Conservation (phyloP, 2,113 vertebrate species). For the Mastomys natalensis region DNA sequence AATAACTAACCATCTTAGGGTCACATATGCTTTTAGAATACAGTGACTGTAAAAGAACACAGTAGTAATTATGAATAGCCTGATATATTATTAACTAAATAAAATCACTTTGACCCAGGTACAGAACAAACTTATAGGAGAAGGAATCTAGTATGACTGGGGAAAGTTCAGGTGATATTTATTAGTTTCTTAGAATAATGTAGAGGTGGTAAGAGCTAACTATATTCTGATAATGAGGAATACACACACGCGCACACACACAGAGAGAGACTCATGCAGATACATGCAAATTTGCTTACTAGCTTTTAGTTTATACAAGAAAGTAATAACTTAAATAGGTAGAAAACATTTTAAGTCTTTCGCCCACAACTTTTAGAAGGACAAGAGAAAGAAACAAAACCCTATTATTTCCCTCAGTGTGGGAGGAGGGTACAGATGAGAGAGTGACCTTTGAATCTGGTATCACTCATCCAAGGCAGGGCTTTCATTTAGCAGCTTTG, state of each 20-base stretch:
- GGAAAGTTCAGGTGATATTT: neutral
- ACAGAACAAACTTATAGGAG: neutral
- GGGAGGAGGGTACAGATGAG: neutral
- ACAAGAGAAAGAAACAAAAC: neutral
- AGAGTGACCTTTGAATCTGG: neutral
- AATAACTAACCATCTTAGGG: neutral
- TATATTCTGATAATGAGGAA: neutral
- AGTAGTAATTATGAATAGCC: neutral
- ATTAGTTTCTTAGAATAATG: neutral
- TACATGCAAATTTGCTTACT: neutral
- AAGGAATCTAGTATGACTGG: neutral
- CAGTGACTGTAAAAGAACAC: neutral
- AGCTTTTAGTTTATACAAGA: conserved; percentile 28
- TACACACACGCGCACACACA: neutral
- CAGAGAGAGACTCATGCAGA: neutral
- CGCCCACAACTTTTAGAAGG: neutral
- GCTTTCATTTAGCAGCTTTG: neutral
- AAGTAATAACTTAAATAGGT: neutral
- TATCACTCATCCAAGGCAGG: neutral
- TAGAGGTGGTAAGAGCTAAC: neutral
- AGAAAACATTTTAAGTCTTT: conserved; percentile 37
- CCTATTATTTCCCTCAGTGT: neutral
- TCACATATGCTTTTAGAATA: neutral
- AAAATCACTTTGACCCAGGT: neutral
- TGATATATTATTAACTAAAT: neutral